Conservation (phyloP, 2,797 vertebrate genomes). For the Acanthis flammea region DNA sequence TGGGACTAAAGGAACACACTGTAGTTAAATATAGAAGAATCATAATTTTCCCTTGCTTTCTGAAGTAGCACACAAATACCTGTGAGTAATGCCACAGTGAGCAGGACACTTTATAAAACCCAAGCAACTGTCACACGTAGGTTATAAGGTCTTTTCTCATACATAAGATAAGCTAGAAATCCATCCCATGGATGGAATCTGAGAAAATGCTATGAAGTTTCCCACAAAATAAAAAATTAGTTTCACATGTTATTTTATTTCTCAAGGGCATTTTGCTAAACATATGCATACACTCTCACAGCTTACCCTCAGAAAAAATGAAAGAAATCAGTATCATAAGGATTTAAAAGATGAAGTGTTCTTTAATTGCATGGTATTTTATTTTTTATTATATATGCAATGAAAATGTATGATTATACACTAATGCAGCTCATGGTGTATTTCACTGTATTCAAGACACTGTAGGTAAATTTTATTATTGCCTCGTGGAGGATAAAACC, state of each 20-base stretch:
- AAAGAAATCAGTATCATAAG: neutral
- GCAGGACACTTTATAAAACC: constrained; percentile 76
- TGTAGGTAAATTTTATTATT: neutral
- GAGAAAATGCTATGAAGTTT: constrained; percentile 66
- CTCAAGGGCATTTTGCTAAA: constrained; percentile 74
- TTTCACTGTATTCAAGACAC: neutral
- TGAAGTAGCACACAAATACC: constrained; percentile 61
- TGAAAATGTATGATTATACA: neutral
- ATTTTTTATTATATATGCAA: neutral
- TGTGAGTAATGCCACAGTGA: constrained; percentile 70
- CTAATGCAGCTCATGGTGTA: neutral
- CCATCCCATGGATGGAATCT: constrained; percentile 62
- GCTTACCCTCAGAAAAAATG: neutral
- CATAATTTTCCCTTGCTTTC: constrained; percentile 69
- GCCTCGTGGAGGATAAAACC: neutral
- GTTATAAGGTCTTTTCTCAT: constrained; percentile 80
- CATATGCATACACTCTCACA: constrained; percentile 31
- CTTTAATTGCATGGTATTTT: constrained; percentile 13
- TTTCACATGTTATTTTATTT: constrained; percentile 69
- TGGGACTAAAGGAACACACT: constrained; percentile 39
- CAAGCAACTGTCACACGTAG: constrained; percentile 73
- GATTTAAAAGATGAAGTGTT: constrained; percentile 35
- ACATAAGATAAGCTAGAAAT: constrained; percentile 74
- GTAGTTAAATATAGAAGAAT: constrained; percentile 66
- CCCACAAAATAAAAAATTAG: constrained; percentile 72